Evolutionary conservation across 2,888 invertebrate genomes (phyloP).

Genomic region (Aphidoletes aphidimyza): DNA sequence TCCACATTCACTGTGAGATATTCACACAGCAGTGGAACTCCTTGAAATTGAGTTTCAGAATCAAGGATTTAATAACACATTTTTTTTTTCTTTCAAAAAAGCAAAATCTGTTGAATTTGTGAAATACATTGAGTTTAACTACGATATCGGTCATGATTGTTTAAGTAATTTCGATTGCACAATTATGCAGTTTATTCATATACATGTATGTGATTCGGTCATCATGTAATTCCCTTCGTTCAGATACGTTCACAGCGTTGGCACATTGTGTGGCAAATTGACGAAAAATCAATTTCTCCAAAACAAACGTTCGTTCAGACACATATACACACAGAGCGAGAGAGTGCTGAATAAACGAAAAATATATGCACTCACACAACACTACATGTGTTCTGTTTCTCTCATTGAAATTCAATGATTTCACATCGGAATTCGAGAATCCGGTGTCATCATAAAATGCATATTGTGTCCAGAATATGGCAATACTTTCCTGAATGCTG

Average conservation of each 20-base stretch:
- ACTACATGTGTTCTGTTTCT: no score
- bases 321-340: neutral
- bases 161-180: neutral
- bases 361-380: no score
- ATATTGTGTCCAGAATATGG: constrained; percentile 7
- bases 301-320: neutral
- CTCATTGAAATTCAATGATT: constrained; percentile 51
- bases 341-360: constrained; percentile 33
- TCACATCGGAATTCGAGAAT: constrained; percentile 14
- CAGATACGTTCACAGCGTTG: no score
- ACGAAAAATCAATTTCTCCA: constrained; percentile 25
- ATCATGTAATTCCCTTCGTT: no score
- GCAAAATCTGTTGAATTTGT: no score
- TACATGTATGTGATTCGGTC: no score
- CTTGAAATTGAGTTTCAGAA: constrained; percentile 13
- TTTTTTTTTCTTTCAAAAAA: no score
- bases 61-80: no score
- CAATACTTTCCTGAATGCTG: neutral
- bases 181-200: constrained; percentile 39
- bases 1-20: no score
- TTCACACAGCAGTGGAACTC: no score
- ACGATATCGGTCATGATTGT: constrained; percentile 42
- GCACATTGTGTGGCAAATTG: no score
- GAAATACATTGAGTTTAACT: neutral
- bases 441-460: constrained; percentile 51